These are phyloP conservation scores for Brevipalpus yothersi DNA, from an alignment of 1,140 invertebrate genomes.

Conservation along the genomic window DNA sequence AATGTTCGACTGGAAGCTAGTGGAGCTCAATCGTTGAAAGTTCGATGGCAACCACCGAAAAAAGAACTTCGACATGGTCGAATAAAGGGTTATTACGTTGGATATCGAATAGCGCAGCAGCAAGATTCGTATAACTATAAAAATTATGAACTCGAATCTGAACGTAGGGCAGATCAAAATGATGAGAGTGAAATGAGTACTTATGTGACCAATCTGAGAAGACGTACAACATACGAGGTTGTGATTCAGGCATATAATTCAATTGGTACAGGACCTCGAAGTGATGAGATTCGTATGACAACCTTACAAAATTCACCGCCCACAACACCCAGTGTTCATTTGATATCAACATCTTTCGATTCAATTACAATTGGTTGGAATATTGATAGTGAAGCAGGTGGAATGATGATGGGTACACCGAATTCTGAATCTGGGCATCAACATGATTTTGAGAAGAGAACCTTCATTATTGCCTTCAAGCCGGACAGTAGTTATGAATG, in stretches of 20 bases:
- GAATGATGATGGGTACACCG: not conserved
- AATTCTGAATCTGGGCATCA: not conserved
- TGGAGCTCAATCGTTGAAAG: constrained; percentile 19
- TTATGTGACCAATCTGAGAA: constrained; percentile 1
- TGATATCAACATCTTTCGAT: constrained; percentile 9
- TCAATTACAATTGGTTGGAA: constrained; percentile 13
- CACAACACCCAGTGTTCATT: constrained; percentile 10
- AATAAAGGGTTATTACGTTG: constrained; percentile 33
- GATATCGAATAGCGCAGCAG: constrained; percentile 16
- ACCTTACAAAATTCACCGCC: constrained; percentile 11
- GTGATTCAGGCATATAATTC: constrained; percentile 26
- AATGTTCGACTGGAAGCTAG: constrained; percentile 4
- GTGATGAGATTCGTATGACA: constrained; percentile 18
- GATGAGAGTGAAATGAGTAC: not conserved
- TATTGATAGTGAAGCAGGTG: not conserved
- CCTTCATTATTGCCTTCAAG: not conserved
- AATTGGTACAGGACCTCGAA: constrained; percentile 21
- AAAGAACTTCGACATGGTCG: constrained; percentile 15
- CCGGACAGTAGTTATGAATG: not conserved
- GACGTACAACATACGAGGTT: constrained; percentile 23
- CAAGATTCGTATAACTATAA: constrained; percentile 47
- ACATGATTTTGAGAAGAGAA: constrained; percentile 10
- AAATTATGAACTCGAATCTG: constrained; percentile 51
- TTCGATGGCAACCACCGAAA: constrained; percentile 19
- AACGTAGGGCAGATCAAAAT: constrained; percentile 14